Evolutionary conservation across 2,113 vertebrate species (phyloP).

Genomic region (Cyprichromis sp.): DNA sequence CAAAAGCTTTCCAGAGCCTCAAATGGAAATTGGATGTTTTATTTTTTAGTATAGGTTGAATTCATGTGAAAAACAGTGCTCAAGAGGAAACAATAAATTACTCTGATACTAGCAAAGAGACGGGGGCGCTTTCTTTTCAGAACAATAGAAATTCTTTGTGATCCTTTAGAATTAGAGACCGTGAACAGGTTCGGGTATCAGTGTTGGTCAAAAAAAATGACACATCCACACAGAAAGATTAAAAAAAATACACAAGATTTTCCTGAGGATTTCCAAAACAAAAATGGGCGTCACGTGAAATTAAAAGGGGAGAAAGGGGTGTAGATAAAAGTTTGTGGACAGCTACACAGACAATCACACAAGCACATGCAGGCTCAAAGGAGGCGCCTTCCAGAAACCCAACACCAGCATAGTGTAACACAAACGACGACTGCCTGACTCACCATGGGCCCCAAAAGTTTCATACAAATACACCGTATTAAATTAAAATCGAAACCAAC

Average conservation of each 20-base stretch:
- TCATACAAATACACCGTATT: slow-evolving; percentile 70
- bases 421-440: slow-evolving; percentile 8
- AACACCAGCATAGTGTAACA: slow-evolving; percentile 52
- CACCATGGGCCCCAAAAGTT: slow-evolving; percentile 16
- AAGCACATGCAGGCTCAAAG: slow-evolving; percentile 2
- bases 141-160: background rate
- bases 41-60: background rate
- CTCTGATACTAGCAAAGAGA: background rate
- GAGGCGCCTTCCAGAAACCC: slow-evolving; percentile 23
- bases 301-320: background rate
- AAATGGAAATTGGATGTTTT: background rate
- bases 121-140: background rate
- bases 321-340: background rate
- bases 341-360: background rate
- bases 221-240: background rate
- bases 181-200: background rate
- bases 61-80: background rate
- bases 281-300: background rate
- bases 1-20: background rate
- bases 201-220: slow-evolving; percentile 12
- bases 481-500: slow-evolving; percentile 61
- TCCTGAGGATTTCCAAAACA: slow-evolving; percentile 67
- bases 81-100: background rate
- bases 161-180: background rate
- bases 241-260: slow-evolving; percentile 23